These are phyloP conservation scores for Crepidodera aurea DNA, from an alignment of 2,888 invertebrate species.

Conservation along the genomic window DNA sequence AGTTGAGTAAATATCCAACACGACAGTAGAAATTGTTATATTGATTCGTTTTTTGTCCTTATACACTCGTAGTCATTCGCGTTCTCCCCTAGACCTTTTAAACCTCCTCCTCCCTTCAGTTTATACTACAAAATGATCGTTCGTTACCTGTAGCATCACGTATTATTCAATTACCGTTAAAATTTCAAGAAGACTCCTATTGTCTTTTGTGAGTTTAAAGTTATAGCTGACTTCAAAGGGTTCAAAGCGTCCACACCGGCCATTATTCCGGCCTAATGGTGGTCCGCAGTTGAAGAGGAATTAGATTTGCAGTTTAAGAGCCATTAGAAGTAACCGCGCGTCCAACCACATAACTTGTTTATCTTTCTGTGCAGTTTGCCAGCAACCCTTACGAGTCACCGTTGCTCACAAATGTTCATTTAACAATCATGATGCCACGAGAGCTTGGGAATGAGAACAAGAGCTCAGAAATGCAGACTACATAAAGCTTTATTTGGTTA, in stretches of 20 bases:
- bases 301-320: conserved; percentile 17
- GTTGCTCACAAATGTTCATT: neutral
- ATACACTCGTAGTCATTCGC: no score
- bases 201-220: neutral
- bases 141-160: no score
- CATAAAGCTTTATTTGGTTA: no score
- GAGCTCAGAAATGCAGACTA: no score
- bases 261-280: conserved; percentile 7
- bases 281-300: neutral
- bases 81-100: no score
- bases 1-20: no score
- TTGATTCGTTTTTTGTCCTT: no score
- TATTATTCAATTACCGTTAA: neutral
- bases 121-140: no score
- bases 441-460: neutral
- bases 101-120: no score
- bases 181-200: neutral
- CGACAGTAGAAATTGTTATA: no score
- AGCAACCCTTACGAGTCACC: neutral
- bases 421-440: neutral
- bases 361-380: neutral
- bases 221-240: neutral
- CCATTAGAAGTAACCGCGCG: conserved; percentile 11
- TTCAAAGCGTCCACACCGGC: neutral
- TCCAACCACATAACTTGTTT: conserved; percentile 15